Evolutionary conservation across 1,140 invertebrate species (phyloP).

Genomic region (Drosophila jambulina): DNA sequence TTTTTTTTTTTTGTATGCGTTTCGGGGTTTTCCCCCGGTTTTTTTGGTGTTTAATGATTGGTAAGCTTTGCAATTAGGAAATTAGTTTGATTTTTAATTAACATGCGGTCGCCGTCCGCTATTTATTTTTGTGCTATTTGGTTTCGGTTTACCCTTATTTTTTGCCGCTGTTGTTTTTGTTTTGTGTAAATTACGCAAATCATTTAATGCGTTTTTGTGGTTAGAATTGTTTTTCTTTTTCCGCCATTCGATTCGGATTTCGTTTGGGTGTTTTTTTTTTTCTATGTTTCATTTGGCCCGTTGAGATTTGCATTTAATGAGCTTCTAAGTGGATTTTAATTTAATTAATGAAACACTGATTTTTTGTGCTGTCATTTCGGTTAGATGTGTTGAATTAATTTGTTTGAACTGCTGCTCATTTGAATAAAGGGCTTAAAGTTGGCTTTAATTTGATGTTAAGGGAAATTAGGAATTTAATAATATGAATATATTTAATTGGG

Average conservation of each 20-base stretch:
- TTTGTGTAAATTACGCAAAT: slow-evolving; percentile 74
- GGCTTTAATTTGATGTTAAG: background rate
- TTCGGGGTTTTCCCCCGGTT: slow-evolving; percentile 38
- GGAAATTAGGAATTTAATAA: background rate
- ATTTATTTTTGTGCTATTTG: slow-evolving; percentile 57
- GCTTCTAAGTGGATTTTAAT: slow-evolving; percentile 82
- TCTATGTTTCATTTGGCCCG: slow-evolving; percentile 33
- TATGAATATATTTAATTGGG: background rate
- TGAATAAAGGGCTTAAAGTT: slow-evolving; percentile 20
- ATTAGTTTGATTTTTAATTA: slow-evolving; percentile 84
- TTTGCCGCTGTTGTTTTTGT: slow-evolving; percentile 43
- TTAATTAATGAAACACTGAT: slow-evolving; percentile 67
- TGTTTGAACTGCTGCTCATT: slow-evolving; percentile 48
- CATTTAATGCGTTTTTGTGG: slow-evolving; percentile 82
- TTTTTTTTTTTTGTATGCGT: slow-evolving; percentile 29
- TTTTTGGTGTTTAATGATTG: slow-evolving; percentile 76
- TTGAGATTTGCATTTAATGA: slow-evolving; percentile 79
- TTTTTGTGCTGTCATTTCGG: slow-evolving; percentile 29
- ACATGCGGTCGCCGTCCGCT: slow-evolving; percentile 71
- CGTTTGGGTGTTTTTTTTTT: slow-evolving; percentile 32
- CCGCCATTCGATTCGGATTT: slow-evolving; percentile 18
- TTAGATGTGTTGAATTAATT: slow-evolving; percentile 40
- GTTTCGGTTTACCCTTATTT: slow-evolving; percentile 37
- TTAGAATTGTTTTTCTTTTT: slow-evolving; percentile 70
- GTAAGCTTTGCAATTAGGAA: slow-evolving; percentile 81